Evolutionary conservation across 2,113 vertebrate species (phyloP), one percentile per base, ranked within the genome.

Genomic region (Prunella fulvescens): DNA sequence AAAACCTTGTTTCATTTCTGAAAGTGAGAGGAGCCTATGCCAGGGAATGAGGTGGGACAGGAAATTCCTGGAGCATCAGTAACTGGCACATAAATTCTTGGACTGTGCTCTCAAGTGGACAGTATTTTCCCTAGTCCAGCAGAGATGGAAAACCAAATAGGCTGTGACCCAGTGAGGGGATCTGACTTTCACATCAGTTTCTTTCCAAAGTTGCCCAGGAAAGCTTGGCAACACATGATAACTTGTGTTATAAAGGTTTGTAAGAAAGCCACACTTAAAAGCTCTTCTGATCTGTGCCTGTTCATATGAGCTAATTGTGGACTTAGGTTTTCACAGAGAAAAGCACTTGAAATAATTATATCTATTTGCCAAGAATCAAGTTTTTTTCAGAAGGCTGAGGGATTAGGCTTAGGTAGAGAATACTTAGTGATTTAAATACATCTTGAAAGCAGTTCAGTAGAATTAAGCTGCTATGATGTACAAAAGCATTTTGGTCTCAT

Each of bases 401-500:
- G 40, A 67, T 88, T 85, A 77, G 28, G 5, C 2, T 81, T 54
- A 67, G 54, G 25, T 81, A 47, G 53, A 56, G 31, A 26, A 48
- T 56, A 45, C 19, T 45, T 40, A 37, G 23, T 28, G 45, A 17
- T 65, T 89, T 82, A 70, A 73, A 86, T 50, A 26, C 24, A 39
- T 40, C 56, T 50, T 86, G 44, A 81, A 58, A 81, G 24, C 16
- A 50, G 8, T 31, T 61, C 17, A 44, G 9, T 53, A 12, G 22
- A 79, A 60, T 70, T 72, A 79, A 91, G 26, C 19, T 53, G 7
- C 47, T 89, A 14, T n/a, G 50, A 81, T 42, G 24, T n/a, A n/a
- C 8, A 17, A 24, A 82, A 65, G 25, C 51, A 71, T 71, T 90
- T 71, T 0, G 0, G n/a, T 57, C 26, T 71, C 7, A 3, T 22